These are phyloP conservation scores for Drosophila simulans DNA, from an alignment of 1,140 invertebrate genomes.

Conservation along the genomic window DNA sequence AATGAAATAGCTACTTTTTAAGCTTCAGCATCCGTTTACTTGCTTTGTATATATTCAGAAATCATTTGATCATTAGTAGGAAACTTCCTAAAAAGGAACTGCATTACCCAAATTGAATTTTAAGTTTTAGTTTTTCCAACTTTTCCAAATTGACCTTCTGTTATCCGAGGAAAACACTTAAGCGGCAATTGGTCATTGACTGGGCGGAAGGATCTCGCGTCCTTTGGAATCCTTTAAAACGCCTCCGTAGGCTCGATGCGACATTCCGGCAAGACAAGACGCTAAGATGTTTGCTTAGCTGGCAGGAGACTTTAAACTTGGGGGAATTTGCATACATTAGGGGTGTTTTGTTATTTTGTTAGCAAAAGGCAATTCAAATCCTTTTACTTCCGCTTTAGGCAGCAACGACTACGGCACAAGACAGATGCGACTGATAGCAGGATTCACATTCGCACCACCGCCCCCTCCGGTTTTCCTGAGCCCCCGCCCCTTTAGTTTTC, in stretches of 20 bases:
- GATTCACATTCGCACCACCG: conserved; percentile 58
- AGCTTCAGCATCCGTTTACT: too few relatives aligned
- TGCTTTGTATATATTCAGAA: too few relatives aligned
- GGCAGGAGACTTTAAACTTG: conserved; percentile 65
- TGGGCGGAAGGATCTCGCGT: conserved; percentile 3
- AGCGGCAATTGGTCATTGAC: conserved; percentile 36
- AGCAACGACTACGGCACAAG: conserved; percentile 48
- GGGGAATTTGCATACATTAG: conserved; percentile 75
- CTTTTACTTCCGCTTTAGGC: conserved; percentile 79
- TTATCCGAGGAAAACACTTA: conserved; percentile 21
- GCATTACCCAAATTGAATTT: conserved; percentile 16
- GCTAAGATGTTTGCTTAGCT: conserved; percentile 69
- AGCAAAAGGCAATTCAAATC: conserved; percentile 74
- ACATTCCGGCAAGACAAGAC: conserved; percentile 36
- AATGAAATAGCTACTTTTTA: too few relatives aligned
- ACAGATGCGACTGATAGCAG: conserved; percentile 78
- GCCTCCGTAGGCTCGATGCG: conserved; percentile 20
- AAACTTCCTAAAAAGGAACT: neutral
- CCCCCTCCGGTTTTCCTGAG: neutral
- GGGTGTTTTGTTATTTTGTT: conserved; percentile 62
- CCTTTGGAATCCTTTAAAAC: conserved; percentile 15
- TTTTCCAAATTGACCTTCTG: conserved; percentile 27
- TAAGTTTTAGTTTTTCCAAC: conserved; percentile 11
- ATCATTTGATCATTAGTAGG: neutral
- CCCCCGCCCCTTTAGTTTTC: conserved; percentile 7